These are phyloP conservation scores for Andricus grossulariae DNA, from an alignment of 1,140 invertebrate genomes.

Conservation along the genomic window DNA sequence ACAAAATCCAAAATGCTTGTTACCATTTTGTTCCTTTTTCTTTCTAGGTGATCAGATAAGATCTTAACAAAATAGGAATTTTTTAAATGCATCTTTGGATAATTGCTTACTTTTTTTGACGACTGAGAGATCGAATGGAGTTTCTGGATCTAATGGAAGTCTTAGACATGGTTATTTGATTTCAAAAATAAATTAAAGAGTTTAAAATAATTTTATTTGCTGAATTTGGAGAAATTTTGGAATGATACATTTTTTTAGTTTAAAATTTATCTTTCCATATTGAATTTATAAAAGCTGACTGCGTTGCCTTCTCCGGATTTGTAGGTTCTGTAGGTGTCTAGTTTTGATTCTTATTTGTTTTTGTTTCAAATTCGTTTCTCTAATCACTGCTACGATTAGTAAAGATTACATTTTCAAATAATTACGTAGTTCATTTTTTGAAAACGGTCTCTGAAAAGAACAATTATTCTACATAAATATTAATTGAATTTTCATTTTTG, in stretches of 20 bases:
- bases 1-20: slow-evolving; percentile 50
- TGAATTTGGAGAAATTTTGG: not conserved
- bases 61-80: not conserved
- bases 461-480: not conserved
- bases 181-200: not conserved
- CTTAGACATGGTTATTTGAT: slow-evolving; percentile 35
- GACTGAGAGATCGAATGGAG: not conserved
- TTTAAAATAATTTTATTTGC: not conserved
- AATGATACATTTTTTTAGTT: not conserved
- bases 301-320: not conserved
- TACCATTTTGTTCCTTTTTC: not conserved
- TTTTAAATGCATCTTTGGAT: not conserved
- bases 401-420: too few relatives aligned
- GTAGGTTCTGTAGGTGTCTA: not conserved
- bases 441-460: too few relatives aligned
- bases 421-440: too few relatives aligned
- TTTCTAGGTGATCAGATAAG: not conserved
- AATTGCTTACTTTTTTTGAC: slow-evolving; percentile 36
- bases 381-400: not conserved
- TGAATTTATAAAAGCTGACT: not conserved
- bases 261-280: not conserved
- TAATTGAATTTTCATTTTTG: not conserved
- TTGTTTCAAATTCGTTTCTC: not conserved
- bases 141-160: slow-evolving; percentile 22
- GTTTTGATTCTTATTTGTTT: slow-evolving; percentile 11